Percentiles rank a stretch among this genome's conserved stretches.
phyloP scores from a whole-genome alignment of 2,797 vertebrate genomes.

The Lophius americanus region DNA sequence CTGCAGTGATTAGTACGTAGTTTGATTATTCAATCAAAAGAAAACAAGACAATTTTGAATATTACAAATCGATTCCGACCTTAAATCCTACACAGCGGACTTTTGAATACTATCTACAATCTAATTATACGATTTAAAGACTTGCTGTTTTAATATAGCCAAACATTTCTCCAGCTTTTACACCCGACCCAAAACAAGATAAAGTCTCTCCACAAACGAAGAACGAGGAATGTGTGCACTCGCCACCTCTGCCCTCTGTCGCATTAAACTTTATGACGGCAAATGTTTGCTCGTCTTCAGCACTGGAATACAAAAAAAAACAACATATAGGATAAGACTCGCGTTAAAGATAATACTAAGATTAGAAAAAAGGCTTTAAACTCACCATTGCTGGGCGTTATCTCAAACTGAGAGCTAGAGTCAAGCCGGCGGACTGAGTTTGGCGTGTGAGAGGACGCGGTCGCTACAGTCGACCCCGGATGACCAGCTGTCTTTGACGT shows the following conservation, averaged over 20 bases:
- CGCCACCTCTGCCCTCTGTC: not conserved
- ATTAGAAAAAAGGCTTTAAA: conserved; percentile 36
- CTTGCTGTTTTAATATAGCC: not conserved
- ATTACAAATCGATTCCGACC: not conserved
- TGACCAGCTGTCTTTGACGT: conserved; percentile 69
- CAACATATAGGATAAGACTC: conserved; percentile 43
- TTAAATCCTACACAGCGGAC: not conserved
- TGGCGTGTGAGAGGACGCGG: conserved; percentile 13
- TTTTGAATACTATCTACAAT: not conserved
- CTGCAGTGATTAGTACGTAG: not conserved
- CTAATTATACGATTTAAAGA: not conserved
- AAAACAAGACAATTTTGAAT: no score
- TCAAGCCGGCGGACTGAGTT: conserved; percentile 12
- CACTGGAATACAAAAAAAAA: conserved; percentile 42
- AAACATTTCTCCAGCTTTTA: not conserved
- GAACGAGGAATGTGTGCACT: no score
- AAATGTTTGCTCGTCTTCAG: conserved; percentile 57
- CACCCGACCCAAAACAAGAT: no score
- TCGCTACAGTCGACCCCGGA: conserved; percentile 40
- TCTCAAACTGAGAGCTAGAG: conserved; percentile 29
- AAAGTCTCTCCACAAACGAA: no score
- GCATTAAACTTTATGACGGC: conserved; percentile 12
- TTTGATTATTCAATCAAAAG: not conserved
- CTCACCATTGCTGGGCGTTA: conserved; percentile 47
- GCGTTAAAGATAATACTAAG: conserved; percentile 9